Evolutionary conservation across 2,113 vertebrate species (phyloP).

Genomic region (Cyprinodon brontotheroides): DNA sequence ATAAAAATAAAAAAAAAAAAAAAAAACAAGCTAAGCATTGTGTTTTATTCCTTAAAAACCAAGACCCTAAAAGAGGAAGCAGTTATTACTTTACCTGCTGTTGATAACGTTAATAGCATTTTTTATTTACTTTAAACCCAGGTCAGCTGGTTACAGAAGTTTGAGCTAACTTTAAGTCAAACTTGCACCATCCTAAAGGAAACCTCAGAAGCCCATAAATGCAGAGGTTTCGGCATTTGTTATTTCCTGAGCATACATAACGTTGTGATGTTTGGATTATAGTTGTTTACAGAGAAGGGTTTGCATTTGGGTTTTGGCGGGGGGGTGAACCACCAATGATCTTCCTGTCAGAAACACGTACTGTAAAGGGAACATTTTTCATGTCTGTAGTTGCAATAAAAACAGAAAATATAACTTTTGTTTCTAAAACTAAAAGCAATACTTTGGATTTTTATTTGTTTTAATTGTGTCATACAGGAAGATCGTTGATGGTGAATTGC

Average conservation of each 20-base stretch:
- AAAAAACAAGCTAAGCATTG: too few relatives aligned
- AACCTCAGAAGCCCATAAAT: too few relatives aligned
- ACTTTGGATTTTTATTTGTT: too few relatives aligned
- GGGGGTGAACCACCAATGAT: too few relatives aligned
- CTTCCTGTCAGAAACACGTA: too few relatives aligned
- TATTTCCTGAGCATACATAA: too few relatives aligned
- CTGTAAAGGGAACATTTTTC: too few relatives aligned
- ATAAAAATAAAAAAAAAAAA: background rate
- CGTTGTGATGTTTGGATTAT: too few relatives aligned
- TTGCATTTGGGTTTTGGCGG: too few relatives aligned
- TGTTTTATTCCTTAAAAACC: background rate
- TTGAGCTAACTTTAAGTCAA: background rate
- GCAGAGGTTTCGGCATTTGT: too few relatives aligned
- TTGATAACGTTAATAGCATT: background rate
- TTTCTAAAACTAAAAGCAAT: background rate
- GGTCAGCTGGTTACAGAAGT: background rate
- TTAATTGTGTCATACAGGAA: background rate
- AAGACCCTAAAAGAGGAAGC: background rate
- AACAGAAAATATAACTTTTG: background rate
- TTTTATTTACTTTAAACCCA: background rate
- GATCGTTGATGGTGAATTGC: background rate
- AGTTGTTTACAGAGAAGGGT: too few relatives aligned
- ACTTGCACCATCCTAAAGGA: too few relatives aligned
- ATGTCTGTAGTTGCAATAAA: background rate
- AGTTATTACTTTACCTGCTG: background rate